These are phyloP conservation scores for Oreochromis mossambicus DNA, from an alignment of 2,797 vertebrate genomes.

Conservation along the genomic window DNA sequence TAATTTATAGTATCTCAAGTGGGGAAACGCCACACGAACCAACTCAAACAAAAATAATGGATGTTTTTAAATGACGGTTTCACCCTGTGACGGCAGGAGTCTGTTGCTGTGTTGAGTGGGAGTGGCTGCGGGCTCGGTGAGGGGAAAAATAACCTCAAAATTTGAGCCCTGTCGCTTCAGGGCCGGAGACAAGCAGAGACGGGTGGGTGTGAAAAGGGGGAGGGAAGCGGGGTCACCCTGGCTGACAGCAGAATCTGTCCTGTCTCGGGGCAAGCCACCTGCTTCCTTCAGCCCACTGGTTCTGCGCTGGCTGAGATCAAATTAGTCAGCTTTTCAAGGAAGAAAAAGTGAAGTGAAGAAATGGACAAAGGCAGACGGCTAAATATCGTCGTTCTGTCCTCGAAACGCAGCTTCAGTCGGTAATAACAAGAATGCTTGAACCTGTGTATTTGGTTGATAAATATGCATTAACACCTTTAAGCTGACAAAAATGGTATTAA, in stretches of 20 bases:
- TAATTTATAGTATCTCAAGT: not conserved
- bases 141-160: constrained; percentile 39
- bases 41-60: not conserved
- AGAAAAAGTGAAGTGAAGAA: not conserved
- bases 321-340: not conserved
- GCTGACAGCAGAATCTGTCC: constrained; percentile 32
- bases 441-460: not conserved
- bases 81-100: not conserved
- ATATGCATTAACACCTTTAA: not conserved
- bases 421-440: not conserved
- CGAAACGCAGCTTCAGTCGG: not conserved
- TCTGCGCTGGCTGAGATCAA: not conserved
- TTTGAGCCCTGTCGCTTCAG: constrained; percentile 42
- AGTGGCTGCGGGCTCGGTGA: constrained; percentile 13
- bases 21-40: not conserved
- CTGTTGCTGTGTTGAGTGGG: not conserved
- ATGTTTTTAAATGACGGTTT: not conserved
- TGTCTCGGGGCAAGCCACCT: constrained; percentile 56
- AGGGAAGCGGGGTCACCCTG: constrained; percentile 9
- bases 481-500: not conserved
- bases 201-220: constrained; percentile 18
- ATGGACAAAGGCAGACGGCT: not conserved
- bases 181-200: constrained; percentile 23
- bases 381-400: not conserved
- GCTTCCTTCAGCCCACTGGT: constrained; percentile 34